Evolutionary conservation across 2,113 vertebrate genomes (phyloP), one percentile per base, ranked within the genome.

Genomic region (Cyphomyrus discorhynchus): DNA sequence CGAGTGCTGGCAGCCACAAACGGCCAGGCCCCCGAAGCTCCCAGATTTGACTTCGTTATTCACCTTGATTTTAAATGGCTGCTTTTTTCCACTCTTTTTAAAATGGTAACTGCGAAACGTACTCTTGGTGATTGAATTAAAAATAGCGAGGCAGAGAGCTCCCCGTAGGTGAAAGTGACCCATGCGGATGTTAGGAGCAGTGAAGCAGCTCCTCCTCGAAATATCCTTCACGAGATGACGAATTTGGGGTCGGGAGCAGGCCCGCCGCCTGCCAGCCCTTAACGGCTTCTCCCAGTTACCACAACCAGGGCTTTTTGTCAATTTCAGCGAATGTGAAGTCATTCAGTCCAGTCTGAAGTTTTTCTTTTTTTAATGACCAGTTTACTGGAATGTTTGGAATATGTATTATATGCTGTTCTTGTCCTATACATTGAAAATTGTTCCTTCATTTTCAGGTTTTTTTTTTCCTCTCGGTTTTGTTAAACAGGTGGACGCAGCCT

Each of bases 61-160:
- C 88, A 83, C 88, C 70, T 56, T 56, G 52, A 83, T 89, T 31
- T 52, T 53, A 83, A 52, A 56, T 39, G 27, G 31, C 70, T 89
- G 88, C 35, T 83, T 62, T 87, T 19, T 87, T 56, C 11, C 21
- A n/a, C 87, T 74, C 39, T 87, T 87, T 56, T 27, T 45, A n/a
- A 31, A 35, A 53, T 83, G 49, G 27, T 19, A 47, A 24, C 46
- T 39, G 31, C 4, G 88, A 83, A 83, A 46, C 21, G 52, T 83
- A 89, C 88, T 89, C 88, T 56, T 89, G 88, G 45, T 83, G 88
- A 89, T 89, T 89, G 88, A 42, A 89, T 89, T 89, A 89, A 89
- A 89, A 77, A 89, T 89, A 89, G 88, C 47, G 77, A 49, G 49
- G 74, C 35, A 46, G 88, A 89, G 47, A 56, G 49, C 88, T 83